Percentiles rank a stretch among this genome's conserved stretches.
Conservation (phyloP, 2,888 invertebrate genomes). For the Eudasyphora cyanicolor region DNA sequence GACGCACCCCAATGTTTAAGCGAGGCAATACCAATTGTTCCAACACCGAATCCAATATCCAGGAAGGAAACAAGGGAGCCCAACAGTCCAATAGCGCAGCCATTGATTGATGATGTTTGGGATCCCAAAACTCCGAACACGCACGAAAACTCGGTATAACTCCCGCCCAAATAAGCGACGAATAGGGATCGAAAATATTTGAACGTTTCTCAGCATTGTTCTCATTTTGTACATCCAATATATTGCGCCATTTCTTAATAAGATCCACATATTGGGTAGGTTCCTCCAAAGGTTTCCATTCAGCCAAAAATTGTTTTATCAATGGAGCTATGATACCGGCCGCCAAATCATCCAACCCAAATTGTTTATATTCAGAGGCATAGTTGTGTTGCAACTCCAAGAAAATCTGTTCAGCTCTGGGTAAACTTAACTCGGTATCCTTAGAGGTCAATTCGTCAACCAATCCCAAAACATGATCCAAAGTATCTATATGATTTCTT, state of each 20-base stretch:
- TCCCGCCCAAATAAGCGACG: conserved; percentile 91
- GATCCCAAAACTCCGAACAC: conserved; percentile 88
- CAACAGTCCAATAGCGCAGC: conserved; percentile 90
- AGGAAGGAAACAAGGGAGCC: conserved; percentile 89
- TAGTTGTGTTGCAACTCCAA: conserved; percentile 82
- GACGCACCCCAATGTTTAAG: conserved; percentile 87
- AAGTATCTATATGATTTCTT: conserved; percentile 85
- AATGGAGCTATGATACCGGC: conserved; percentile 92
- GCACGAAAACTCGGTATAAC: conserved; percentile 91
- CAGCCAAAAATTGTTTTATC: conserved; percentile 86
- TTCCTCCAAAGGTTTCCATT: conserved; percentile 89
- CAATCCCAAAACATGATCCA: conserved; percentile 85
- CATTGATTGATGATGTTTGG: conserved; percentile 89
- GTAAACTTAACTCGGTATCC: conserved; percentile 77
- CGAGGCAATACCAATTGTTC: conserved; percentile 90
- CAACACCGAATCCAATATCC: conserved; percentile 91
- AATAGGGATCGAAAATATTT: conserved; percentile 84
- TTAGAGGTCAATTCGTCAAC: conserved; percentile 82
- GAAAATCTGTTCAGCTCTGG: conserved; percentile 79
- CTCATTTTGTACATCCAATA: conserved; percentile 79
- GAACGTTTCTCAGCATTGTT: conserved; percentile 73
- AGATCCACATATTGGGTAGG: conserved; percentile 85
- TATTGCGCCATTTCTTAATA: conserved; percentile 86
- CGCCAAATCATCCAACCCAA: conserved; percentile 91
- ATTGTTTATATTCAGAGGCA: conserved; percentile 89